Evolutionary conservation across 2,797 vertebrate genomes (phyloP).

Genomic region (Neosalanx taihuensis): DNA sequence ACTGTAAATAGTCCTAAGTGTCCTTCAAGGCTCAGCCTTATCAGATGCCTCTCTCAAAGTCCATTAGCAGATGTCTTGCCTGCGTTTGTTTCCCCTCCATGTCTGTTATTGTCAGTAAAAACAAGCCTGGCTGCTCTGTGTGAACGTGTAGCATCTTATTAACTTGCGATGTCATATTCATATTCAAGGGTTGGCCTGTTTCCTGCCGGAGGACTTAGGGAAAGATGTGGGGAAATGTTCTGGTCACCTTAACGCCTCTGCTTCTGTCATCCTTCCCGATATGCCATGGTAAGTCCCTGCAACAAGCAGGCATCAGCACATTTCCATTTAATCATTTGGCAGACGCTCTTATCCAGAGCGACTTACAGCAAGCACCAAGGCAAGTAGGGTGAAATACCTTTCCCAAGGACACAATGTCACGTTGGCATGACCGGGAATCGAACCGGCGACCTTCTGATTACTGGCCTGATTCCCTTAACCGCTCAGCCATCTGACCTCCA

Average conservation of each 20-base stretch:
- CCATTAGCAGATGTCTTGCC: neutral
- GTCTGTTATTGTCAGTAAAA: constrained; percentile 63
- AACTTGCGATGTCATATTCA: constrained; percentile 24
- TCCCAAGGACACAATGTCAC: too few species aligned
- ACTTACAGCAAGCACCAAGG: too few species aligned
- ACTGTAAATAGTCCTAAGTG: constrained; percentile 3
- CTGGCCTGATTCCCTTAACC: too few species aligned
- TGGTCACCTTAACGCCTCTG: constrained; percentile 31
- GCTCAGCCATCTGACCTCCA: too few species aligned
- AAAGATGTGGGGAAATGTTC: constrained; percentile 49
- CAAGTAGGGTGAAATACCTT: too few species aligned
- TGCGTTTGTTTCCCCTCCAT: constrained; percentile 60
- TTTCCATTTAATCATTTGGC: too few species aligned
- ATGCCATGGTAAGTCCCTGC: constrained; percentile 55
- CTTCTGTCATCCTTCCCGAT: constrained; percentile 48
- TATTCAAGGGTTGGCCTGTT: constrained; percentile 20
- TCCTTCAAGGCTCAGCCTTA: neutral
- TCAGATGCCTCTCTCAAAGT: constrained; percentile 2
- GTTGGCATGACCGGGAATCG: too few species aligned
- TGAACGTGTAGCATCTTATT: constrained; percentile 10
- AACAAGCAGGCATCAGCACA: neutral
- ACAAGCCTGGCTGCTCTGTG: constrained; percentile 36
- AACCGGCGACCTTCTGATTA: too few species aligned
- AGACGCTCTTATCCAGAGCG: too few species aligned
- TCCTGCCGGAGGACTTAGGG: constrained; percentile 16